A percentile compares a stretch with the other conserved stretches of the same genome.
phyloP scores from a whole-genome alignment of 1,140 invertebrate species.

The Drosophila albomicans region DNA sequence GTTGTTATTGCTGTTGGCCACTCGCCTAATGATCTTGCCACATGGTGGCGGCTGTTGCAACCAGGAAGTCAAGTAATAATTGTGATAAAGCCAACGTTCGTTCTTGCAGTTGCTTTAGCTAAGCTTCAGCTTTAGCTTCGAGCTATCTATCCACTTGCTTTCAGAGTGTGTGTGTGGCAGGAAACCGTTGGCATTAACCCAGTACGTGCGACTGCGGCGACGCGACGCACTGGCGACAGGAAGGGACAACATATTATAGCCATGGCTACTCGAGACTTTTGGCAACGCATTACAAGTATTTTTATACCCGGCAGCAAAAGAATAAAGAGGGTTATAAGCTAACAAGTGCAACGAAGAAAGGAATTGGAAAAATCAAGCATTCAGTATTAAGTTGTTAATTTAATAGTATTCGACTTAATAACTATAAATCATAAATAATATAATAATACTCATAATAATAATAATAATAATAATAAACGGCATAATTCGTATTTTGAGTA shows the following conservation, averaged over 20 bases:
- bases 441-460: too few relatives aligned
- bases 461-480: too few relatives aligned
- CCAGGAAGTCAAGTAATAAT: constrained; percentile 74
- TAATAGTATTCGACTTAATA: too few relatives aligned
- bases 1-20: constrained; percentile 34
- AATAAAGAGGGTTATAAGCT: neutral
- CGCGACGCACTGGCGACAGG: constrained; percentile 52
- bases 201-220: constrained; percentile 52
- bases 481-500: too few relatives aligned
- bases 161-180: constrained; percentile 55
- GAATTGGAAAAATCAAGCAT: too few relatives aligned
- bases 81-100: constrained; percentile 58
- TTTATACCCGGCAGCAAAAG: neutral
- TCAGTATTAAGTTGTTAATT: too few relatives aligned
- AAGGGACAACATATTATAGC: constrained; percentile 52
- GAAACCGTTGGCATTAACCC: constrained; percentile 76
- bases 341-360: too few relatives aligned
- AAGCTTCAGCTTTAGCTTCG: constrained; percentile 55
- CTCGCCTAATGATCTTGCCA: constrained; percentile 68
- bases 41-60: constrained; percentile 28
- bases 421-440: too few relatives aligned
- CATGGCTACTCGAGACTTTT: constrained; percentile 1
- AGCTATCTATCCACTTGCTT: constrained; percentile 38
- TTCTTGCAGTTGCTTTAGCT: constrained; percentile 30
- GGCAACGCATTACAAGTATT: neutral